These are phyloP conservation scores for Mustela lutreola DNA, from an alignment of 2,113 vertebrate genomes.

Conservation along the genomic window DNA sequence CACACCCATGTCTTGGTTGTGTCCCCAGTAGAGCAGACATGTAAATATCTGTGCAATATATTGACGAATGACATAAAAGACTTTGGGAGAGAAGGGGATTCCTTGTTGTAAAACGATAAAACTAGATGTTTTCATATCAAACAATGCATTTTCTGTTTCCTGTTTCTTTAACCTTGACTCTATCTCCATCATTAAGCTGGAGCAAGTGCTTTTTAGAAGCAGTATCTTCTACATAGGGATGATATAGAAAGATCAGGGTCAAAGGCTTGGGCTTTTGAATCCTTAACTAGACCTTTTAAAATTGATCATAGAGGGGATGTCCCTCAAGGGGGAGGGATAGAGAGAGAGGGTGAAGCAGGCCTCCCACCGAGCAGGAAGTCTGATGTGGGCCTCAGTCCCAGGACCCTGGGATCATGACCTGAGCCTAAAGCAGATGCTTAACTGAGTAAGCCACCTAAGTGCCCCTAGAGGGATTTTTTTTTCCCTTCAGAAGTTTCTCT, in stretches of 20 bases:
- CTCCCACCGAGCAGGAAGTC: not conserved
- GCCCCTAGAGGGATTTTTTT: not conserved
- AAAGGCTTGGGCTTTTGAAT: constrained; percentile 40
- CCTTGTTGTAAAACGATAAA: not conserved
- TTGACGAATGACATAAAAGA: not conserved
- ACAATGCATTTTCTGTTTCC: not conserved
- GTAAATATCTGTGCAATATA: not conserved
- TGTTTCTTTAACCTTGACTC: not conserved
- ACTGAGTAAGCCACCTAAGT: not conserved
- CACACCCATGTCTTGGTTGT: not conserved
- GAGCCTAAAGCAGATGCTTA: not conserved
- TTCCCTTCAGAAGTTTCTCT: not conserved
- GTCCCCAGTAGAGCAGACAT: not conserved
- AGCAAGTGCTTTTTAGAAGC: not conserved
- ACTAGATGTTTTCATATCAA: constrained; percentile 36
- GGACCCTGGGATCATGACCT: not conserved
- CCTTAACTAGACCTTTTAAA: not conserved
- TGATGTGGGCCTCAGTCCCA: not conserved
- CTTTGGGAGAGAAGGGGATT: not conserved
- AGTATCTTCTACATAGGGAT: not conserved
- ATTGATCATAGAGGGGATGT: not conserved
- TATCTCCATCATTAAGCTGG: not conserved
- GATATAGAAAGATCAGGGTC: not conserved
- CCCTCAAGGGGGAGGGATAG: not conserved
- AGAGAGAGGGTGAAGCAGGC: not conserved